A percentile compares a stretch with the other conserved stretches of the same genome.
These are phyloP conservation scores for Phocides pigmalion DNA, from an alignment of 1,140 invertebrate species.

Conservation along the genomic window DNA sequence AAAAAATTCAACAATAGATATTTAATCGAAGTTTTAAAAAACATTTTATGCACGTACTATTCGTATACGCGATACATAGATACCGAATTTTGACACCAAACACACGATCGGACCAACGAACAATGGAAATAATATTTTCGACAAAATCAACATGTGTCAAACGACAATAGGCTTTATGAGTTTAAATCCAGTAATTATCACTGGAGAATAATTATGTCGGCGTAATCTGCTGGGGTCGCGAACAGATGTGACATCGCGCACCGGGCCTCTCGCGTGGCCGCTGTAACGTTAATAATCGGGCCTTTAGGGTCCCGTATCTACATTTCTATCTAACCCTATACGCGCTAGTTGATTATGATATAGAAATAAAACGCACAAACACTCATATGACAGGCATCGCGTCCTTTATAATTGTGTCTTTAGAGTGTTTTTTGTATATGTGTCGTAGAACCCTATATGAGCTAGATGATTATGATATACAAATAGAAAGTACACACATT, in stretches of 20 bases:
- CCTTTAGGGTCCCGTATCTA: not conserved
- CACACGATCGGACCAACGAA: not conserved
- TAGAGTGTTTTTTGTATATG: no score
- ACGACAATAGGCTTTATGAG: conserved; percentile 53
- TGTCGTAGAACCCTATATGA: no score
- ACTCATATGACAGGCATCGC: no score
- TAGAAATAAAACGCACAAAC: no score
- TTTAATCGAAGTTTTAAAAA: no score
- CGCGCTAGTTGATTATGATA: no score
- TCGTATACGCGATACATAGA: not conserved
- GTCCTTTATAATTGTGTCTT: no score
- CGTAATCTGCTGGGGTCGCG: conserved; percentile 70
- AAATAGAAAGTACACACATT: no score
- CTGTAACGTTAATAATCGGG: conserved; percentile 81
- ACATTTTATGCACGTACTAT: no score
- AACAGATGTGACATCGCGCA: conserved; percentile 76
- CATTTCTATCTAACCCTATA: no score
- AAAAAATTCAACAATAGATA: no score
- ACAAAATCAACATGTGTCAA: conserved; percentile 46
- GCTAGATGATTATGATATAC: no score
- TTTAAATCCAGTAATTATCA: conserved; percentile 79
- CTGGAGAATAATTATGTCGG: conserved; percentile 77
- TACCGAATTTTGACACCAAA: conserved; percentile 23
- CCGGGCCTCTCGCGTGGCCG: conserved; percentile 75
- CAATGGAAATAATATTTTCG: conserved; percentile 26